Evolutionary conservation across 2,888 invertebrate species (phyloP), one percentile per base, ranked within the genome.

Genomic region (Criorhina ranunculi): DNA sequence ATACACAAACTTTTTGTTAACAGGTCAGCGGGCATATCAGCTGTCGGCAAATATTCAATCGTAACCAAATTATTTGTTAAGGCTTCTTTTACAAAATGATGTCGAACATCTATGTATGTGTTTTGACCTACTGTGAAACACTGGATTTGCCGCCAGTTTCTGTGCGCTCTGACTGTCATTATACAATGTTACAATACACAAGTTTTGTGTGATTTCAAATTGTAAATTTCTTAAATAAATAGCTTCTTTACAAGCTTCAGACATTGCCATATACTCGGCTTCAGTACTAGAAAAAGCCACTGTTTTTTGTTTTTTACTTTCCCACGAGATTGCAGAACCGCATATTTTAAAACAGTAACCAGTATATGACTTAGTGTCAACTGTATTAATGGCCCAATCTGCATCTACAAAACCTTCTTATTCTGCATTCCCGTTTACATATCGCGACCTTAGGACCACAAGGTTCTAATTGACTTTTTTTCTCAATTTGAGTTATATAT

Each of bases 61-160:
- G 29, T 2, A 40, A 53, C 35, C 5, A 12, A 2, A 8, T 53
- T 67, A 6, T 35, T 40, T 33, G 29, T n/a, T 15, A 44, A 15
- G 8, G 11, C 15, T 12, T 64, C 49, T 29, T 51, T 44, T 9
- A 46, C 55, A 29, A 31, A 51, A 29, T 72, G 37, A 60, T 57
- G 42, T 37, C 59, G 66, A 8, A 72, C 19, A 29, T 72, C 70
- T 35, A 51, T 33, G 5, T 66, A n/a, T n/a, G n/a, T n/a, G 67
- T 12, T 62, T 49, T 1, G 57, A 29, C 31, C 17, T 42, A n/a
- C 24, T 55, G 17, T 75, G 55, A 5, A 57, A 57, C 1, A 17
- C 11, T 0, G 49, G 55, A 57, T 66, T 57, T 55, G 33, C n/a
- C 7, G 42, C 9, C 9, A 64, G 64, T 42, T 73, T 29, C 46